Conservation (phyloP, 1,140 invertebrate genomes). For the Eumaeus atala region DNA sequence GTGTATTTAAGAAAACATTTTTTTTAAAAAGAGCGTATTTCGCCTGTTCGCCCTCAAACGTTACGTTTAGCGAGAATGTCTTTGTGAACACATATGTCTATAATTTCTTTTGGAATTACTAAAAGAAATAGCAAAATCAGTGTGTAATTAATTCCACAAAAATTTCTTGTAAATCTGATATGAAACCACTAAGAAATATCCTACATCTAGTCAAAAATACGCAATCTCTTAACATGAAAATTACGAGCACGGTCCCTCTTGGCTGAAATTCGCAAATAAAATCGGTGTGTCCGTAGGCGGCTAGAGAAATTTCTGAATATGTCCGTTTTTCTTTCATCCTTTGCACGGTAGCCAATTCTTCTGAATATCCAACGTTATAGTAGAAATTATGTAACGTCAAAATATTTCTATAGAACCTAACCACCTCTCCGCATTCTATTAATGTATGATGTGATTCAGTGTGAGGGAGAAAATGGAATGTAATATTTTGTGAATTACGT, state of each 20-base stretch:
- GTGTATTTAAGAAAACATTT: too few species aligned
- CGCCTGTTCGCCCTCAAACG: too few species aligned
- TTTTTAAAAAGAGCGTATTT: too few species aligned
- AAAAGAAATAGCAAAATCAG: too few species aligned
- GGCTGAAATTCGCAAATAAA: constrained; percentile 3
- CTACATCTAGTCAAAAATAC: too few species aligned
- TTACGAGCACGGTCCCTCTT: constrained; percentile 23
- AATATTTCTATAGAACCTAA: neutral
- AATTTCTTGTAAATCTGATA: too few species aligned
- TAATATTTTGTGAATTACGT: neutral
- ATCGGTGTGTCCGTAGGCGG: neutral
- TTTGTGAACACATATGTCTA: too few species aligned
- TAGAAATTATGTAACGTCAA: neutral
- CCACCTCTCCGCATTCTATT: neutral
- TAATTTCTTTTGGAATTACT: too few species aligned
- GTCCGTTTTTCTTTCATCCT: neutral
- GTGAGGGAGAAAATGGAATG: neutral
- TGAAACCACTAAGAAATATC: too few species aligned
- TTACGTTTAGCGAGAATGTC: too few species aligned
- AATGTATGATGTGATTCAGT: constrained; percentile 2
- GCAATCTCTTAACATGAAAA: constrained; percentile 53
- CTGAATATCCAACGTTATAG: neutral
- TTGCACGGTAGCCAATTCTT: neutral
- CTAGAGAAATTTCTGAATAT: neutral
- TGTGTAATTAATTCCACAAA: too few species aligned